A percentile compares a stretch with the other conserved stretches of the same genome.
These are phyloP conservation scores for Steinernema feltiae DNA, from an alignment of 1,140 invertebrate genomes.

Conservation along the genomic window DNA sequence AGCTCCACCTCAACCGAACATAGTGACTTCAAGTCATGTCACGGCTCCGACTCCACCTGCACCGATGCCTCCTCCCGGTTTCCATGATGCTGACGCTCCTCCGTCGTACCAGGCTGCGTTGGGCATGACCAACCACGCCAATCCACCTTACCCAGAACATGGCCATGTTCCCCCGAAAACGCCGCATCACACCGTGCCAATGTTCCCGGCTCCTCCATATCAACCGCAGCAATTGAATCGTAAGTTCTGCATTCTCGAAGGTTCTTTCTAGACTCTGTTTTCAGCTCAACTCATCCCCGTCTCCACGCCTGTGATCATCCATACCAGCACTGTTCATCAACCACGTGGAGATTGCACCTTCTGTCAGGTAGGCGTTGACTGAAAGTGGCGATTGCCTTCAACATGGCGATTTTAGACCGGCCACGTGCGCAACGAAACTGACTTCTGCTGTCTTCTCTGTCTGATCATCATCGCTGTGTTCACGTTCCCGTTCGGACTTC, in stretches of 20 bases:
- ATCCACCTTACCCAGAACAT: slow-evolving; percentile 15
- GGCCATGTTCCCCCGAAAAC: background rate
- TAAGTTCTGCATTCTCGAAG: background rate
- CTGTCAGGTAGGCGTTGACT: slow-evolving; percentile 30
- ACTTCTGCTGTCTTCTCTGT: slow-evolving; percentile 48
- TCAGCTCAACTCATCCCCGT: slow-evolving; percentile 14
- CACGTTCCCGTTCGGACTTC: slow-evolving; percentile 52
- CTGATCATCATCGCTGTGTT: slow-evolving; percentile 51
- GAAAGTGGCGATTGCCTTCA: too few species aligned
- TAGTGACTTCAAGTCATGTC: background rate
- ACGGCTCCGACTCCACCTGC: background rate
- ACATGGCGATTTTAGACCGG: slow-evolving; percentile 7
- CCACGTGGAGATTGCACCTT: slow-evolving; percentile 22
- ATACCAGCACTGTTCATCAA: slow-evolving; percentile 14
- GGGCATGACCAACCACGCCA: background rate
- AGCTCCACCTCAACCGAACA: background rate
- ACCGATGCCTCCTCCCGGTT: background rate
- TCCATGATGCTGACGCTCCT: background rate
- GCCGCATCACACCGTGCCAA: background rate
- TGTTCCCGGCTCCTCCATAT: slow-evolving; percentile 10
- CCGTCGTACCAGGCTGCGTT: slow-evolving; percentile 21
- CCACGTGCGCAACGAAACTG: slow-evolving; percentile 42
- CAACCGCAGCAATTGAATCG: background rate
- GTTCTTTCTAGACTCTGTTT: background rate
- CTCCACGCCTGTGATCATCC: slow-evolving; percentile 17